Conservation (phyloP, 2,888 invertebrate genomes). For the Operophtera brumata region DNA sequence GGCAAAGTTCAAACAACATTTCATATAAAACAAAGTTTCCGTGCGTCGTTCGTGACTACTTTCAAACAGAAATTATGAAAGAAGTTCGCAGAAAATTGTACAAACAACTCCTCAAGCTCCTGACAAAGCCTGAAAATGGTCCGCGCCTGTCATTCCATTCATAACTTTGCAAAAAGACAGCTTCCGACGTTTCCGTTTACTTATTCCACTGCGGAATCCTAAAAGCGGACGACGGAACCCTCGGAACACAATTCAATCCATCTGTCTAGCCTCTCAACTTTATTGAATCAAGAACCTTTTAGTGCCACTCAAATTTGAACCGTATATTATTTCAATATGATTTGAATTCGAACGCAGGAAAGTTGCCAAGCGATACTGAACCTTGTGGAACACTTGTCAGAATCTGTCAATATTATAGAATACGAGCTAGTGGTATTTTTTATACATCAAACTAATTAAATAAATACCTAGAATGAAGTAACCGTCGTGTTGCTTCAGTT, state of each 20-base stretch:
- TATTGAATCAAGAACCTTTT: conserved; percentile 45
- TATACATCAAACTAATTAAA: not conserved
- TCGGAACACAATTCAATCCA: conserved; percentile 47
- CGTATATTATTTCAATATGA: conserved; percentile 39
- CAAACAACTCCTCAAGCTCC: not conserved
- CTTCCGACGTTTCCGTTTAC: conserved; percentile 16
- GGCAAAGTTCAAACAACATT: too few relatives aligned
- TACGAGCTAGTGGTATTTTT: not conserved
- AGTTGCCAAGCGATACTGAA: conserved; percentile 11
- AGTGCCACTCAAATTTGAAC: conserved; percentile 39
- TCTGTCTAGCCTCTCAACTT: conserved; percentile 39
- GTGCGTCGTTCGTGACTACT: not conserved
- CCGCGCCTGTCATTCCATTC: conserved; percentile 15
- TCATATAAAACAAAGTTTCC: too few relatives aligned
- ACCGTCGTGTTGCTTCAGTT: too few relatives aligned
- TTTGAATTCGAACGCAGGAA: conserved; percentile 34
- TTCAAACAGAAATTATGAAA: not conserved
- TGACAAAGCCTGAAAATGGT: conserved; percentile 8
- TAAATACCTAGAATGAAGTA: not conserved
- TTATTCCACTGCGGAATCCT: conserved; percentile 15
- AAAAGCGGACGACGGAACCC: conserved; percentile 32
- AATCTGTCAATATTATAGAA: conserved; percentile 16
- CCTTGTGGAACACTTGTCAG: conserved; percentile 20
- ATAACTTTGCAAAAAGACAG: conserved; percentile 18
- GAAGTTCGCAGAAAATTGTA: not conserved